Percentiles rank a stretch among this genome's conserved stretches.
phyloP scores from a whole-genome alignment of 2,888 invertebrate species.

The Troglohyphantes excavatus region DNA sequence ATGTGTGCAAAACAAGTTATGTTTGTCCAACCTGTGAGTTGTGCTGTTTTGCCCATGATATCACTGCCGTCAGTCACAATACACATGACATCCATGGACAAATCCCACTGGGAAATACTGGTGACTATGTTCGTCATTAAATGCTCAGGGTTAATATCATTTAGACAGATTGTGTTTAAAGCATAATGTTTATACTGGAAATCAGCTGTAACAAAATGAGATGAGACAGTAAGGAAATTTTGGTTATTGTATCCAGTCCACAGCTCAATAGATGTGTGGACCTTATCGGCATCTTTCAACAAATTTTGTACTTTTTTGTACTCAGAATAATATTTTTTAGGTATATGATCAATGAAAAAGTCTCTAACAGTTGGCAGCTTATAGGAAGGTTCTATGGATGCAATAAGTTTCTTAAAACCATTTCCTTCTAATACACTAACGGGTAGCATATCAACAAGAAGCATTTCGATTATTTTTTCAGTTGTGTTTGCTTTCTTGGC shows the following conservation, averaged over 20 bases:
- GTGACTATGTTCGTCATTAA: constrained; percentile 62
- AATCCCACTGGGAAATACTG: constrained; percentile 69
- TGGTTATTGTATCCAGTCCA: constrained; percentile 64
- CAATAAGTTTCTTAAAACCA: constrained; percentile 64
- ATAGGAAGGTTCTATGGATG: constrained; percentile 48
- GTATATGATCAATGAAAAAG: constrained; percentile 72
- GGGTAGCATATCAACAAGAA: constrained; percentile 67
- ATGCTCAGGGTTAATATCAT: constrained; percentile 45
- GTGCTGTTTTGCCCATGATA: constrained; percentile 37
- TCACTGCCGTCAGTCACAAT: constrained; percentile 72
- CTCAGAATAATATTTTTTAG: constrained; percentile 71
- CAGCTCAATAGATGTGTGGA: constrained; percentile 67
- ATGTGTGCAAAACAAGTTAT: constrained; percentile 68
- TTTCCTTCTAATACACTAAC: constrained; percentile 55
- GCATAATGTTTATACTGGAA: constrained; percentile 62
- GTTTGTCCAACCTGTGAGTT: constrained; percentile 63
- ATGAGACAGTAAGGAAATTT: constrained; percentile 57
- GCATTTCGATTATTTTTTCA: constrained; percentile 71
- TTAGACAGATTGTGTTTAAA: constrained; percentile 47
- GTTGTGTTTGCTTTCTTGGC: constrained; percentile 64
- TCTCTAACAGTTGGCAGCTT: constrained; percentile 65
- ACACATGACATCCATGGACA: constrained; percentile 65
- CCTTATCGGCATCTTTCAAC: constrained; percentile 64
- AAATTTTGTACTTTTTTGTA: constrained; percentile 71
- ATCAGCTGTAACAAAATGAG: constrained; percentile 63